Evolutionary conservation across 2,113 vertebrate species (phyloP), one percentile per base, ranked within the genome.

Genomic region (Andinoacara biseriatus): DNA sequence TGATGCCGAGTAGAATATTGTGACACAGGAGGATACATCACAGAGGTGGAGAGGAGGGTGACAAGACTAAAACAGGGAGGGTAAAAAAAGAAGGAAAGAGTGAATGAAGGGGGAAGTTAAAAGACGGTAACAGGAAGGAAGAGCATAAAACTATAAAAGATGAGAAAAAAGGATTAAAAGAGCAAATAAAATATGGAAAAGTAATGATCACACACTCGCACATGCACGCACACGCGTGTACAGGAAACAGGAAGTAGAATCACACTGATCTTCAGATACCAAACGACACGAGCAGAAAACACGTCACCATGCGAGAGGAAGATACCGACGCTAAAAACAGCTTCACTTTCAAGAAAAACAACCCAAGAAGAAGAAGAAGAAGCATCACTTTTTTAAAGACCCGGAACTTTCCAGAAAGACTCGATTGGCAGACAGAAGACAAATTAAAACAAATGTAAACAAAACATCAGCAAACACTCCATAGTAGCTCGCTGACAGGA

Each of bases 291-390:
- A 90, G 89, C 89, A 90, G 90, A 81, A 78, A 91, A 91, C 90
- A 91, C 87, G 10, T 86, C 89, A 90, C 85, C 91, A 94, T 93
- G 92, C 89, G 56, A 59, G 62, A 91, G 87, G 83, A 91, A 80
- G 81, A 77, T 72, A 86, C 69, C 20, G 26, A 90, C 31, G 58
- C 78, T 46, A 61, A 46, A 86, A 87, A 85, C 86, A 80, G 49
- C 63, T 76, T 75, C 85, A 83, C 69, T n/a, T 69, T 76, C 58
- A 61, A 29, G 63, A 81, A 60, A 58, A 83, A 80, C 33, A 58
- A 81, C 17, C 56, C n/a, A 46, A 61, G 58, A 52, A 74, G 58
- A 74, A 10, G 57, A 40, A 5, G 18, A 80, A 46, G 57, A 61
- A 58, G 58, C 35, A 74, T 65, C 35, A 76, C 57, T 43, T 76